Conservation (phyloP, 2,888 invertebrate genomes). For the Drosophila parthenogenetica region DNA sequence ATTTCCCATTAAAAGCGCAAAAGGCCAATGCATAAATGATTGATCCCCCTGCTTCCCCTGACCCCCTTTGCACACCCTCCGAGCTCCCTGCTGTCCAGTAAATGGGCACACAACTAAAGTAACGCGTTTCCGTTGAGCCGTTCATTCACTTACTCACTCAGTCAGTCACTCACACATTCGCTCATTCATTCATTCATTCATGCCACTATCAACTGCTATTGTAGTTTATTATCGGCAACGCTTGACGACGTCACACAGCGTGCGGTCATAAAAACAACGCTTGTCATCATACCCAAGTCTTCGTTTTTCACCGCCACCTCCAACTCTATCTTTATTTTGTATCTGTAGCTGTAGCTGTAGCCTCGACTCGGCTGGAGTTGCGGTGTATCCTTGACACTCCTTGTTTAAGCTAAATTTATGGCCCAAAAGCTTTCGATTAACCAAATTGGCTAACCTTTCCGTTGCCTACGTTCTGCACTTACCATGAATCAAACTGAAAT, state of each 20-base stretch:
- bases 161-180: slow-evolving; percentile 26
- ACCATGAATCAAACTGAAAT: background rate
- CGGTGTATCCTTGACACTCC: slow-evolving; percentile 63
- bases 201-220: slow-evolving; percentile 60
- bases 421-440: slow-evolving; percentile 65
- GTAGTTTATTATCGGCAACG: slow-evolving; percentile 71
- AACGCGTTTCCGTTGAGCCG: slow-evolving; percentile 47
- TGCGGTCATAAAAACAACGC: slow-evolving; percentile 64
- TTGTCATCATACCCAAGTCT: slow-evolving; percentile 43
- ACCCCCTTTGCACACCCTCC: background rate
- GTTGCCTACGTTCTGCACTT: background rate
- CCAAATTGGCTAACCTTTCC: slow-evolving; percentile 67
- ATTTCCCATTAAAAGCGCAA: slow-evolving; percentile 73
- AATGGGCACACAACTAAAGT: slow-evolving; percentile 28
- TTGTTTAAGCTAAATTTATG: slow-evolving; percentile 57
- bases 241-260: slow-evolving; percentile 32
- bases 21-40: slow-evolving; percentile 77
- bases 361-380: background rate
- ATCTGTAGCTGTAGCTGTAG: slow-evolving; percentile 29
- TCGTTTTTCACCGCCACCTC: slow-evolving; percentile 3
- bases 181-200: slow-evolving; percentile 58
- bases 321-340: slow-evolving; percentile 7
- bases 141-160: slow-evolving; percentile 60
- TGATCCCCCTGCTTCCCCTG: slow-evolving; percentile 47
- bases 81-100: background rate